A percentile compares a stretch with the other conserved stretches of the same genome.
Conservation (phyloP, 2,888 invertebrate species). For the Iphiclides podalirius region DNA sequence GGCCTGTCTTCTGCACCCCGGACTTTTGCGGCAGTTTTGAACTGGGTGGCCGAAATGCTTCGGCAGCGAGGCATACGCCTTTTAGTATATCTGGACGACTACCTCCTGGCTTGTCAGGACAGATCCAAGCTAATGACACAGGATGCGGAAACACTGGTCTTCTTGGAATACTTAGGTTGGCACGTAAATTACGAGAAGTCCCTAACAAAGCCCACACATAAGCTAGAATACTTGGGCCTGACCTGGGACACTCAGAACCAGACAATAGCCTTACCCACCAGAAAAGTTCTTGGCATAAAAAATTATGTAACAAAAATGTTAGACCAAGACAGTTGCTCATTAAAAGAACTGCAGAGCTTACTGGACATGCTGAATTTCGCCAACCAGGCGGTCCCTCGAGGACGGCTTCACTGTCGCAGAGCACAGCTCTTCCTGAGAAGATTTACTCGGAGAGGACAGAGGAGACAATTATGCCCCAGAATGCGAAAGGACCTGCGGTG, state of each 20-base stretch:
- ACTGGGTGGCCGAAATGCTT: conserved; percentile 33
- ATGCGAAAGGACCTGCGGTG: too few species aligned
- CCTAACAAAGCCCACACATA: conserved; percentile 16
- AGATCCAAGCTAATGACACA: background rate
- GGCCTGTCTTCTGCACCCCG: conserved; percentile 30
- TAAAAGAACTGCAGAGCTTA: conserved; percentile 20
- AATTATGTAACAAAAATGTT: background rate
- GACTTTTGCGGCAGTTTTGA: conserved; percentile 31
- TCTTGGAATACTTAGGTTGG: conserved; percentile 22
- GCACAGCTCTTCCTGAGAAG: conserved; percentile 25
- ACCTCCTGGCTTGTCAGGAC: conserved; percentile 23
- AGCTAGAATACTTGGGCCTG: conserved; percentile 25
- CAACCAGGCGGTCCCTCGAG: conserved; percentile 17
- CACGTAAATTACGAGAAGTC: conserved; percentile 27
- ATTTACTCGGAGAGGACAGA: too few species aligned
- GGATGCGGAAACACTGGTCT: background rate
- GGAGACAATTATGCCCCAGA: too few species aligned
- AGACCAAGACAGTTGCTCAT: background rate
- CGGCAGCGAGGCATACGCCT: conserved; percentile 28
- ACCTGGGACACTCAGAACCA: conserved; percentile 17
- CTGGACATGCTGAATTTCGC: conserved; percentile 30
- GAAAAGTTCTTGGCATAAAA: conserved; percentile 8
- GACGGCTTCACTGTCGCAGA: conserved; percentile 26
- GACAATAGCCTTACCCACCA: background rate
- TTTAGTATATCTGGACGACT: conserved; percentile 37